Evolutionary conservation across 2,797 vertebrate genomes (phyloP).

Genomic region (Dryobates pubescens): DNA sequence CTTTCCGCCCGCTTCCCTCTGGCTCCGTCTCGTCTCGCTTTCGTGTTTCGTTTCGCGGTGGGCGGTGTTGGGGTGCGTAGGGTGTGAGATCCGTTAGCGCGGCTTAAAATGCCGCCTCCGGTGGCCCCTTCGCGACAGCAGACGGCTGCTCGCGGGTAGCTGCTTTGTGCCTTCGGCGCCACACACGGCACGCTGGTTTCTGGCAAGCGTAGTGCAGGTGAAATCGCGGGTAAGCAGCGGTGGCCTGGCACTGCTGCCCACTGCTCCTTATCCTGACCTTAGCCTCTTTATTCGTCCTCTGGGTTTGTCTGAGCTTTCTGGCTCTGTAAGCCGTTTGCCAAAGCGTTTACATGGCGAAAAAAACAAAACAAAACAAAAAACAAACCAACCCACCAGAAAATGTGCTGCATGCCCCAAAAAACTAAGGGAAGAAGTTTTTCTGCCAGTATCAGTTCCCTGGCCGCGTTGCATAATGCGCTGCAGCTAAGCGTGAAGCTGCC

Average conservation of each 20-base stretch:
- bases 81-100: too few relatives aligned
- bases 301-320: not conserved
- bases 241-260: too few relatives aligned
- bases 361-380: too few relatives aligned
- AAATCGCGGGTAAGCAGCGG: rapidly evolving
- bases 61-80: too few relatives aligned
- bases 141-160: too few relatives aligned
- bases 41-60: too few relatives aligned
- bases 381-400: not conserved
- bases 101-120: too few relatives aligned
- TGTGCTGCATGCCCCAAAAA: not conserved
- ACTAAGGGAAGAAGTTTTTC: not conserved
- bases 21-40: too few relatives aligned
- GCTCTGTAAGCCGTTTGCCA: rapidly evolving
- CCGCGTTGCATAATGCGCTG: not conserved
- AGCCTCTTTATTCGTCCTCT: rapidly evolving
- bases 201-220: not conserved
- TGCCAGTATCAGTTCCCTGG: not conserved
- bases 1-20: too few relatives aligned
- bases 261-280: rapidly evolving
- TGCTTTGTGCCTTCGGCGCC: too few relatives aligned
- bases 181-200: too few relatives aligned
- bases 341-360: not conserved
- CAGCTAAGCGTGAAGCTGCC: not conserved
- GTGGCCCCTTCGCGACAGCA: too few relatives aligned